phyloP scores from a whole-genome alignment of 37 sponge, comb jelly and placozoan species.

The Aphrocallistes beatrix region DNA sequence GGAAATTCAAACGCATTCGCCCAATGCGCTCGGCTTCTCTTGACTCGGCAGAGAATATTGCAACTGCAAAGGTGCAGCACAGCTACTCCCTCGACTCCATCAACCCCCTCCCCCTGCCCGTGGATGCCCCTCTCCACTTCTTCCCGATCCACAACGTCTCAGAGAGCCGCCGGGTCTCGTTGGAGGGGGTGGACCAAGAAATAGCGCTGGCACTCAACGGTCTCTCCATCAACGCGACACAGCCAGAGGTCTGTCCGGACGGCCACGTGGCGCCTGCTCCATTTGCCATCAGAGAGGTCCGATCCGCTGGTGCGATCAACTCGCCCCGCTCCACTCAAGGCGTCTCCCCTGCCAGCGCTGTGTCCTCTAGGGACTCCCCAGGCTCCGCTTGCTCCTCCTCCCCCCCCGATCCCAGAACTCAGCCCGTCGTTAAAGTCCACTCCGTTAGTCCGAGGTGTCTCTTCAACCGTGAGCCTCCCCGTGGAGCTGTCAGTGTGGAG shows the following conservation, averaged over 20 bases:
- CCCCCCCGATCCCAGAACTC: neutral
- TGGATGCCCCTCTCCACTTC: neutral
- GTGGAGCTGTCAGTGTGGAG: neutral
- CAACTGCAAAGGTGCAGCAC: neutral
- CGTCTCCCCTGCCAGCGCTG: neutral
- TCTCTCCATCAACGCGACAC: neutral
- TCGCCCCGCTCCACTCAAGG: neutral
- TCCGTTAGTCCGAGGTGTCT: neutral
- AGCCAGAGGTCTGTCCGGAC: constrained; percentile 10
- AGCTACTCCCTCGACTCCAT: neutral
- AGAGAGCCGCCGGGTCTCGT: neutral
- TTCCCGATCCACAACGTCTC: neutral
- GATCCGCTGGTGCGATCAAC: neutral
- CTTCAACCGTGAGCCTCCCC: neutral
- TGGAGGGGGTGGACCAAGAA: neutral
- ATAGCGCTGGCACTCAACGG: neutral
- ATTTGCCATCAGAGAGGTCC: neutral
- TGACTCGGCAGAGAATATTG: neutral
- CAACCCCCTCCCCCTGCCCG: neutral
- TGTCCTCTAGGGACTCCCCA: neutral
- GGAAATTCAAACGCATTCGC: neutral
- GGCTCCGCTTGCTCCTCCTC: constrained; percentile 9
- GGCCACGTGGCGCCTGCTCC: neutral
- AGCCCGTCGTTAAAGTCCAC: neutral
- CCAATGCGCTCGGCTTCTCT: neutral